These are phyloP conservation scores for Sialia sialis DNA, from an alignment of 2,113 vertebrate genomes.

Conservation along the genomic window DNA sequence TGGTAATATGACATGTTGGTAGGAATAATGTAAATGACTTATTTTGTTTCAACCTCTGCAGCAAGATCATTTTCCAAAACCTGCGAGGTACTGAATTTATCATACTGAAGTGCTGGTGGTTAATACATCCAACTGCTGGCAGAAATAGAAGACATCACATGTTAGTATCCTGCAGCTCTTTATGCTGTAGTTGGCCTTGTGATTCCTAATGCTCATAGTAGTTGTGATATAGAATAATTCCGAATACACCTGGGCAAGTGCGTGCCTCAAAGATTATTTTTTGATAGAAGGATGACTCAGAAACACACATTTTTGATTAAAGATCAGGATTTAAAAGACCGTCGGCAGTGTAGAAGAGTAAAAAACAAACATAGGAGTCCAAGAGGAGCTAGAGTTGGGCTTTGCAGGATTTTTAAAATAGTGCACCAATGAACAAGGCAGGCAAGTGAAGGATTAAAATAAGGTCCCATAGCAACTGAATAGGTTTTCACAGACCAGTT, in stretches of 20 bases:
- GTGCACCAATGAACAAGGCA: background rate
- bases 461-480: background rate
- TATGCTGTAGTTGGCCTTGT: background rate
- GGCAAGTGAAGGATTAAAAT: background rate
- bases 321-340: background rate
- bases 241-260: background rate
- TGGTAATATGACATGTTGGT: background rate
- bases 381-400: background rate
- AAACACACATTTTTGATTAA: background rate
- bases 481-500: background rate
- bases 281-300: background rate
- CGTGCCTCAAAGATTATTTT: background rate
- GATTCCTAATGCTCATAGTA: background rate
- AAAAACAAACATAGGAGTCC: background rate
- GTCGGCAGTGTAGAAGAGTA: background rate
- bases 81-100: background rate
- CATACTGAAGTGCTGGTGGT: background rate
- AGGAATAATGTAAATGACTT: background rate
- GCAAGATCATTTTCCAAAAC: background rate
- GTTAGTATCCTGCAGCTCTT: background rate
- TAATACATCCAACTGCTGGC: background rate
- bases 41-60: background rate
- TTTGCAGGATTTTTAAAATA: background rate
- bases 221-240: background rate
- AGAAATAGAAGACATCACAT: background rate